Base-by-base conservation (phyloP, 1,140 invertebrate species). In the Drosophila oshimai region DNA sequence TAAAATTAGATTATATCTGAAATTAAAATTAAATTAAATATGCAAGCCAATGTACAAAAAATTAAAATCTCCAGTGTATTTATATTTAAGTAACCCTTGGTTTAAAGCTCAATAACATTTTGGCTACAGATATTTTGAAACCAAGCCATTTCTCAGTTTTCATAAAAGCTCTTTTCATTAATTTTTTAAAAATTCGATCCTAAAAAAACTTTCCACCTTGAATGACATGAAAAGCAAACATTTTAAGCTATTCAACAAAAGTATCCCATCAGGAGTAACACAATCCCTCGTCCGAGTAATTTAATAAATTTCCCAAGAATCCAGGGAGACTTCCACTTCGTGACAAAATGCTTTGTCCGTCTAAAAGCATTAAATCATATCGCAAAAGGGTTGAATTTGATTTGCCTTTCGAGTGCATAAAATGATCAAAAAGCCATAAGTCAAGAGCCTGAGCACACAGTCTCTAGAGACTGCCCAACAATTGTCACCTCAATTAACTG, bases 401-500 rank as follows among this genome's bases (percentile, higher is more conserved):
- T 39, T 44, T 6, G 7, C 55, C 26, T 54, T 58, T 36, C 22
- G 41, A 49, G 46, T 86, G 83, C 41, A 86, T 80, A 79, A 79
- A 86, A 80, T 84, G 80, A 84, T 84, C 80, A 72, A 84, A 86
- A 86, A 69, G 44, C 75, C 71, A 86, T 79, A 75, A 73, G 75
- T 84, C 65, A 75, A 86, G 55, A 12, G 34, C 44, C 17, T n/a
- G 15, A 26, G 17, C 34, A 9, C 12, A 20, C 17, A 49, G 47
- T 53, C 74, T 71, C 61, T 46, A 55, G 39, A 74, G 61, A 42
- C 45, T 50, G 68, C 41, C 55, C 53, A 58, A 47, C 80, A 73
- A 76, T 80, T 87, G 80, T 86, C 80, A 81, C 80, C 81, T 87
- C 80, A 87, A 86, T 86, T 86, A 86, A 87, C 80, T 80, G 74